Conservation (phyloP, 2,888 invertebrate species). For the Bellardia bayeri region DNA sequence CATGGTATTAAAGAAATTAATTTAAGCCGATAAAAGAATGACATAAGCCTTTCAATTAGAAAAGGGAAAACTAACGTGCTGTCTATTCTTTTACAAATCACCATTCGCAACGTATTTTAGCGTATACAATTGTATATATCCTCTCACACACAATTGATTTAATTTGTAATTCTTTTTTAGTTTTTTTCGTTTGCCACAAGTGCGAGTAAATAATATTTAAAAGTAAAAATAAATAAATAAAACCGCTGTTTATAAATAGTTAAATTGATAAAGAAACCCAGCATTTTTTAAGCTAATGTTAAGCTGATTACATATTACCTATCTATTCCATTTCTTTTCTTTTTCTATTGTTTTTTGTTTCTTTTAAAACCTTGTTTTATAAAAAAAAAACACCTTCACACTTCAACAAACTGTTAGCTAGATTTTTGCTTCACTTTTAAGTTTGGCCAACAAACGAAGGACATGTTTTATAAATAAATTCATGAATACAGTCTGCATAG, state of each 20-base stretch:
- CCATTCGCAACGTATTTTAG: slow-evolving; percentile 28
- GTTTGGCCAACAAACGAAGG: slow-evolving; percentile 26
- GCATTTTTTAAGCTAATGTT: slow-evolving; percentile 42
- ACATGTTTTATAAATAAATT: background rate
- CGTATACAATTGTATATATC: background rate
- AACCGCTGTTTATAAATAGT: slow-evolving; percentile 32
- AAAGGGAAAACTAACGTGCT: background rate
- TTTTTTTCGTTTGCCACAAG: slow-evolving; percentile 3
- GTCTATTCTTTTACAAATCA: slow-evolving; percentile 15
- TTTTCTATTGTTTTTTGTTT: slow-evolving; percentile 10
- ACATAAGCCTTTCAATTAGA: slow-evolving; percentile 9
- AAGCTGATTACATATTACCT: slow-evolving; percentile 37
- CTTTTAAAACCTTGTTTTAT: background rate
- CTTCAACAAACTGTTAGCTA: slow-evolving; percentile 25
- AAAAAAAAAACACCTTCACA: slow-evolving; percentile 28
- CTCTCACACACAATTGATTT: slow-evolving; percentile 5
- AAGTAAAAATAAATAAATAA: slow-evolving; percentile 17
- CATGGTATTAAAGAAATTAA: slow-evolving; percentile 63
- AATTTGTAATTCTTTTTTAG: background rate
- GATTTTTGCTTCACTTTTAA: slow-evolving; percentile 61
- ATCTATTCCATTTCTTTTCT: background rate
- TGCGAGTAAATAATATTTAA: slow-evolving; percentile 13
- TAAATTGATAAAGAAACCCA: slow-evolving; percentile 40
- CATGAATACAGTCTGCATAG: slow-evolving; percentile 6
- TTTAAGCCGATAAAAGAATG: slow-evolving; percentile 34